phyloP scores from a whole-genome alignment of 2,797 vertebrate species.

The Rhinoraja longicauda region DNA sequence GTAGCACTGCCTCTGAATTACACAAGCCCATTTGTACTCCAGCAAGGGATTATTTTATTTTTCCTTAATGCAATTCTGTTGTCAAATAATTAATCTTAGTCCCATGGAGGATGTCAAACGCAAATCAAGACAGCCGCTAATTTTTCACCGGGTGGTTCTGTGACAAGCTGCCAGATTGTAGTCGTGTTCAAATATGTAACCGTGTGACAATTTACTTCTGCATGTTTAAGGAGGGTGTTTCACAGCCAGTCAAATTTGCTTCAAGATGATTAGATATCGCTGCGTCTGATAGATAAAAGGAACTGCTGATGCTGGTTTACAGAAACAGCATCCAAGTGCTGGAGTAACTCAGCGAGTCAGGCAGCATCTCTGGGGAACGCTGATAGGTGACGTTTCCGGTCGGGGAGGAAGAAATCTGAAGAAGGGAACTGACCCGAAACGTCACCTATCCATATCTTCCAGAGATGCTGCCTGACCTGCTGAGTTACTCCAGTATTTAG shows the following conservation, averaged over 20 bases:
- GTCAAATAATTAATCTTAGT: constrained; percentile 32
- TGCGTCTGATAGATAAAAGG: too few species aligned
- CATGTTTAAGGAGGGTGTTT: not conserved
- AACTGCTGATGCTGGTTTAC: too few species aligned
- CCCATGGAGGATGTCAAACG: constrained; percentile 1
- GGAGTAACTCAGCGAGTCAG: too few species aligned
- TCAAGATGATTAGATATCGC: not conserved
- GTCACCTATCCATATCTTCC: too few species aligned
- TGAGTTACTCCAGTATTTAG: too few species aligned
- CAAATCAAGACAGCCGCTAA: constrained; percentile 18
- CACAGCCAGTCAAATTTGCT: not conserved
- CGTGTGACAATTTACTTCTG: constrained; percentile 8
- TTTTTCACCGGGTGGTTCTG: constrained; percentile 4
- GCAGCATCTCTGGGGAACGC: too few species aligned
- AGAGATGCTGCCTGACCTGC: too few species aligned
- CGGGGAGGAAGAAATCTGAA: too few species aligned
- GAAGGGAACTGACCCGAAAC: too few species aligned
- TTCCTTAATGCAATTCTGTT: constrained; percentile 23
- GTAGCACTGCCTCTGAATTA: not conserved
- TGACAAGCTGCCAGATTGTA: not conserved
- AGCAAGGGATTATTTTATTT: not conserved
- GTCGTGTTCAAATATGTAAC: not conserved
- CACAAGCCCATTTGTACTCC: not conserved
- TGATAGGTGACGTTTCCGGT: too few species aligned
- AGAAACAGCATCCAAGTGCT: too few species aligned